phyloP scores from a whole-genome alignment of 2,113 vertebrate species.

The Perca flavescens region DNA sequence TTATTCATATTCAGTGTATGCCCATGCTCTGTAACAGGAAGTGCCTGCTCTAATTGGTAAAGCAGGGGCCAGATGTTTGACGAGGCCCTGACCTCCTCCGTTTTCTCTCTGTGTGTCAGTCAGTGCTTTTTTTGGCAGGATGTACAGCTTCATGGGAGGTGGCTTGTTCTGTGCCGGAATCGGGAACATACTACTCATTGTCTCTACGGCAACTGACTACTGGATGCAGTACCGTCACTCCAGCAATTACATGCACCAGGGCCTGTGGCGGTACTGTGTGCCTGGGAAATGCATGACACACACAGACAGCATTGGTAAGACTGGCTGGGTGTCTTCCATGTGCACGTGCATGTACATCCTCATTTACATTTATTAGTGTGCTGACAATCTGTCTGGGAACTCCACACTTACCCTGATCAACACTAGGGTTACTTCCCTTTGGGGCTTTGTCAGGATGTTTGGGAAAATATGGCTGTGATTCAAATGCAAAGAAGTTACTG shows the following conservation, averaged over 20 bases:
- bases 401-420: neutral
- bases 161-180: conserved; percentile 86
- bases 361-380: conserved; percentile 37
- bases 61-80: conserved; percentile 20
- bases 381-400: conserved; percentile 26
- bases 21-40: conserved; percentile 29
- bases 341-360: neutral
- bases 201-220: conserved; percentile 87
- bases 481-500: neutral
- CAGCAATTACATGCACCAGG: conserved; percentile 86
- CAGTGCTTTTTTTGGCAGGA: conserved; percentile 74
- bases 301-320: conserved; percentile 86
- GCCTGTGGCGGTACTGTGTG: conserved; percentile 86
- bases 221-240: conserved; percentile 88
- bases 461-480: neutral
- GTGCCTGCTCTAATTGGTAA: conserved; percentile 40
- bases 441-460: neutral
- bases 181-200: conserved; percentile 85
- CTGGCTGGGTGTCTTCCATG: neutral
- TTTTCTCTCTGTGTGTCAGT: conserved; percentile 43
- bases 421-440: neutral
- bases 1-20: conserved; percentile 35
- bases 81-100: conserved; percentile 45
- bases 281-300: conserved; percentile 86
- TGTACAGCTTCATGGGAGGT: conserved; percentile 90